Conservation (phyloP, 2,113 vertebrate species). For the Piprites chloris region DNA sequence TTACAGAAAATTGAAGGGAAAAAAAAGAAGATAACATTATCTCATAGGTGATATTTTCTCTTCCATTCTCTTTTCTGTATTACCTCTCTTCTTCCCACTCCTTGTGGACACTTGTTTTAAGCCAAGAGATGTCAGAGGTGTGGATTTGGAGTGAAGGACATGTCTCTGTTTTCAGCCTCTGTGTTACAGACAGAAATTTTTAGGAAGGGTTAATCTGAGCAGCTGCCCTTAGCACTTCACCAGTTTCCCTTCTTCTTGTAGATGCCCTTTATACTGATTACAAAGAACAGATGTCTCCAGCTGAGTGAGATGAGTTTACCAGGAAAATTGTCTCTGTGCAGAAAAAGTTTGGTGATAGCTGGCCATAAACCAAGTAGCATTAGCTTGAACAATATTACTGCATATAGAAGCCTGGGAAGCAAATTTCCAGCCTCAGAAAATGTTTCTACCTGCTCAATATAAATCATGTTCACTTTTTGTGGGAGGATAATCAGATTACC, state of each 20-base stretch:
- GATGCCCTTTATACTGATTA: background rate
- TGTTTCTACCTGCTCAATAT: background rate
- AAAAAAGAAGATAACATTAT: background rate
- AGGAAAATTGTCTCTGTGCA: background rate
- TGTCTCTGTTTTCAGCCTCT: background rate
- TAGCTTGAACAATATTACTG: background rate
- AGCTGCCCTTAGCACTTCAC: background rate
- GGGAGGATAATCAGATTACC: background rate
- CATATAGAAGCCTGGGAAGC: background rate
- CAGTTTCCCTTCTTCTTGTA: background rate
- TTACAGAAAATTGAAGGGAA: background rate
- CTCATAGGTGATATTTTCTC: background rate
- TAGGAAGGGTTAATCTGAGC: background rate
- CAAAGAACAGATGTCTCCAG: background rate
- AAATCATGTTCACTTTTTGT: background rate
- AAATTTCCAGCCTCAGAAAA: background rate
- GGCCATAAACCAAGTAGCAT: background rate
- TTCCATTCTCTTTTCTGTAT: background rate
- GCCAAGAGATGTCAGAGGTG: background rate
- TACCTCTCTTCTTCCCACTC: background rate
- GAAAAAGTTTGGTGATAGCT: background rate
- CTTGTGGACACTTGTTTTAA: background rate
- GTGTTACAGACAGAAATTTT: background rate
- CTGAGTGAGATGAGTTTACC: background rate
- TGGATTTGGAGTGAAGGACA: background rate